A percentile compares a stretch with the other conserved stretches of the same genome.
These are phyloP conservation scores for Deilephila porcellus DNA, from an alignment of 2,888 invertebrate genomes.

Conservation along the genomic window DNA sequence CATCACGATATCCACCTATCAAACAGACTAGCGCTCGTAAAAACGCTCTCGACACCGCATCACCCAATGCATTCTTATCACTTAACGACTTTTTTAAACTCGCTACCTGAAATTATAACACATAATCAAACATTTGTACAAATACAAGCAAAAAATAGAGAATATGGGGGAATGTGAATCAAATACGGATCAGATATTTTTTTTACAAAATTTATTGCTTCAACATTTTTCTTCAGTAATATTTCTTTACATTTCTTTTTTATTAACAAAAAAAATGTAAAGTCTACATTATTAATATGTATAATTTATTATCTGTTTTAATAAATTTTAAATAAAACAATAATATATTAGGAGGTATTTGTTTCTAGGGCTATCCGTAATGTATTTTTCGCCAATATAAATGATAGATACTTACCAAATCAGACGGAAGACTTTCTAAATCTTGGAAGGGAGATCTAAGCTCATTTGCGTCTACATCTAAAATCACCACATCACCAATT, in stretches of 20 bases:
- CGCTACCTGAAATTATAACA: conserved; percentile 83
- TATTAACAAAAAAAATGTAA: no score
- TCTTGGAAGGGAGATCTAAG: conserved; percentile 96
- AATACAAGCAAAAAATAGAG: conserved; percentile 13
- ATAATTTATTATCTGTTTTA: no score
- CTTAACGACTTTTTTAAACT: conserved; percentile 91
- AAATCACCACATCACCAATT: conserved; percentile 96
- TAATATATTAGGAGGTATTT: no score
- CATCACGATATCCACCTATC: conserved; percentile 97
- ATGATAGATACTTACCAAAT: conserved; percentile 88
- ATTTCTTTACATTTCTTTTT: no score
- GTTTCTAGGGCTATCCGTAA: no score
- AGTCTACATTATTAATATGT: no score
- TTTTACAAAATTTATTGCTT: no score
- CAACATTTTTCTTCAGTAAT: no score
- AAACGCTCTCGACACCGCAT: conserved; percentile 97
- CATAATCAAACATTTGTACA: neutral
- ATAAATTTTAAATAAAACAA: no score
- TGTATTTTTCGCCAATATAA: neutral
- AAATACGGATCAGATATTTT: no score
- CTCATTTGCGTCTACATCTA: conserved; percentile 96
- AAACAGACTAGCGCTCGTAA: conserved; percentile 95
- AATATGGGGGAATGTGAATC: no score
- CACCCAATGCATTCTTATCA: conserved; percentile 92
- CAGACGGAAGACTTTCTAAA: conserved; percentile 93